These are phyloP conservation scores for Rhorus exstirpatorius DNA, from an alignment of 2,888 invertebrate genomes.

Conservation along the genomic window DNA sequence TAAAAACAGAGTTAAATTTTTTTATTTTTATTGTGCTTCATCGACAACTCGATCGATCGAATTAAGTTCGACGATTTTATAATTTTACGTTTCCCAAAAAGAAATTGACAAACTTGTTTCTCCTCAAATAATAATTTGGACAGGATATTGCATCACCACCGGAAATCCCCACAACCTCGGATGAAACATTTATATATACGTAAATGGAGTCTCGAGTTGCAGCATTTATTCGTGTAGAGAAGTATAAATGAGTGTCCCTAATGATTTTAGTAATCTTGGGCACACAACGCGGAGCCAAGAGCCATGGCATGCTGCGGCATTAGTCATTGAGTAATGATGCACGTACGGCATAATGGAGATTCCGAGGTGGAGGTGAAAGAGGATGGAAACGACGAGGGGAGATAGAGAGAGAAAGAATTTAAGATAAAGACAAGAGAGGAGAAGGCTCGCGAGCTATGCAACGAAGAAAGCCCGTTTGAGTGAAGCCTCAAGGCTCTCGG, in stretches of 20 bases:
- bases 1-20: too few species aligned
- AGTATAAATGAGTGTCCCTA: slow-evolving; percentile 80
- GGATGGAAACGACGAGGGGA: slow-evolving; percentile 45
- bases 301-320: slow-evolving; percentile 43
- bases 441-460: slow-evolving; percentile 62
- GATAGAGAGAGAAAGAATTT: slow-evolving; percentile 47
- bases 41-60: too few species aligned
- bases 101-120: background rate
- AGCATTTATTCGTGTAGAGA: slow-evolving; percentile 19
- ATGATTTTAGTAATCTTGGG: slow-evolving; percentile 78
- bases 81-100: too few species aligned
- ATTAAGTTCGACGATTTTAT: background rate
- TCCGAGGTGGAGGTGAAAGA: slow-evolving; percentile 61
- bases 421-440: slow-evolving; percentile 48
- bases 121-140: slow-evolving; percentile 2
- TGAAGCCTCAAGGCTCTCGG: slow-evolving; percentile 56
- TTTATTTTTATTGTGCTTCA: too few species aligned
- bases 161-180: slow-evolving; percentile 37
- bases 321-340: slow-evolving; percentile 80
- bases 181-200: slow-evolving; percentile 16
- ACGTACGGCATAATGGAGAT: slow-evolving; percentile 77
- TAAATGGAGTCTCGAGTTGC: slow-evolving; percentile 30
- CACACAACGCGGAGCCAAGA: slow-evolving; percentile 2
- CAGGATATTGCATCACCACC: slow-evolving; percentile 51
- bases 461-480: slow-evolving; percentile 54